A percentile compares a stretch with the other conserved stretches of the same genome.
These are phyloP conservation scores for Cetoscarus ocellatus DNA, from an alignment of 2,797 vertebrate genomes.

Conservation along the genomic window DNA sequence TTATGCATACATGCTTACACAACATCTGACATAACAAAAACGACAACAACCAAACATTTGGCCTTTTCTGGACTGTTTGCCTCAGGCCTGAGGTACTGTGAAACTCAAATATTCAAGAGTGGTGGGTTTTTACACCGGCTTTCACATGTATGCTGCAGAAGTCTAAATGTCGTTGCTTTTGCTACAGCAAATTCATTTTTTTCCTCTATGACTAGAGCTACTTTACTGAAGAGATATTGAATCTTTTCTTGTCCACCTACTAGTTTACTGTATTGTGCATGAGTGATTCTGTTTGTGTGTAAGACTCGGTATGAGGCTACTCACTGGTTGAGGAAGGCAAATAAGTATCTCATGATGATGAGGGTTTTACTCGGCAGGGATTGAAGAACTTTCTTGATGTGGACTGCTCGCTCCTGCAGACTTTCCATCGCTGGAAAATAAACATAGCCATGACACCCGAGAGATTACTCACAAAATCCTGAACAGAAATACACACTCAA, in stretches of 20 bases:
- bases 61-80: neutral
- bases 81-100: neutral
- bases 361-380: constrained; percentile 90
- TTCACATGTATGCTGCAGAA: neutral
- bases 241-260: neutral
- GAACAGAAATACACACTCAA: constrained; percentile 23
- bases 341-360: constrained; percentile 99
- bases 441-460: constrained; percentile 5
- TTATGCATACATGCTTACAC: neutral
- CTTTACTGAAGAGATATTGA: neutral
- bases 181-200: neutral
- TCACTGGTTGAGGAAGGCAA: constrained; percentile 97
- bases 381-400: constrained; percentile 92
- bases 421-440: constrained; percentile 92
- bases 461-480: constrained; percentile 46
- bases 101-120: constrained; percentile 2
- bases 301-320: constrained; percentile 67
- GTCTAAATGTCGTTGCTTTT: neutral
- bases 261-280: neutral
- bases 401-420: constrained; percentile 92
- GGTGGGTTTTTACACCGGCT: neutral
- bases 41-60: constrained; percentile 1
- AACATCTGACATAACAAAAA: neutral
- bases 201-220: neutral
- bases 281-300: constrained; percentile 16